phyloP scores from a whole-genome alignment of 2,888 invertebrate species.

The Xiphydria camelus region DNA sequence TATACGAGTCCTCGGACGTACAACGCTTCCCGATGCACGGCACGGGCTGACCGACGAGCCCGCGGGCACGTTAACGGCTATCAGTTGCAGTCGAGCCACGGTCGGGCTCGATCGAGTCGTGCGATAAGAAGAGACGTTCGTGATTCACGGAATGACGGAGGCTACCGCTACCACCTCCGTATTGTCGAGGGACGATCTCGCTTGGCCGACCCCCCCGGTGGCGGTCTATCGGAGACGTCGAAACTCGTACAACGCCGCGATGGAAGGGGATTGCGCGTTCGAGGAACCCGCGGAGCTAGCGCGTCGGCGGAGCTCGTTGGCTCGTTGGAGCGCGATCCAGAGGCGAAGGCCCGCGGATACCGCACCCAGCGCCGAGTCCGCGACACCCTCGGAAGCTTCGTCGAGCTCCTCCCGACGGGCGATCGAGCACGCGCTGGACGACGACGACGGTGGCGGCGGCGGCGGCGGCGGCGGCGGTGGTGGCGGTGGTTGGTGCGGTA shows the following conservation, averaged over 20 bases:
- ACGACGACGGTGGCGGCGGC: conserved; percentile 18
- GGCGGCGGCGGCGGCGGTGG: conserved; percentile 12
- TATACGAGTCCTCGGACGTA: no score
- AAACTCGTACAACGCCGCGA: conserved; percentile 41
- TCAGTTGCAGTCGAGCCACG: conserved; percentile 30
- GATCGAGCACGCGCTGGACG: conserved; percentile 23
- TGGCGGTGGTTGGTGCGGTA: conserved; percentile 14
- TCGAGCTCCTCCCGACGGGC: conserved; percentile 28
- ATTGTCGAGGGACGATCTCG: no score
- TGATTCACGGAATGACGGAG: neutral
- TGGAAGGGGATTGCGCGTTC: conserved; percentile 30
- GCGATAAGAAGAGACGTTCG: no score
- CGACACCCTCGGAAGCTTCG: conserved; percentile 31
- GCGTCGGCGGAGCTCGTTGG: conserved; percentile 11
- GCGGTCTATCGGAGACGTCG: conserved; percentile 38
- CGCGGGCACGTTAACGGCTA: no score
- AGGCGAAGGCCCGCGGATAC: conserved; percentile 14
- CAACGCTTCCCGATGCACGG: no score
- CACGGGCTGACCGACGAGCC: no score
- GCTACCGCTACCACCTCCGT: neutral
- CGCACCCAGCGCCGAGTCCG: conserved; percentile 31
- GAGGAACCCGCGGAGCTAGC: conserved; percentile 24
- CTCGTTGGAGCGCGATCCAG: conserved; percentile 2
- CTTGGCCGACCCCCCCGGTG: no score
- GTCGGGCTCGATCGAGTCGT: no score